Evolutionary conservation across 2,888 invertebrate genomes (phyloP).

Genomic region (Gymnoscelis rufifasciata): DNA sequence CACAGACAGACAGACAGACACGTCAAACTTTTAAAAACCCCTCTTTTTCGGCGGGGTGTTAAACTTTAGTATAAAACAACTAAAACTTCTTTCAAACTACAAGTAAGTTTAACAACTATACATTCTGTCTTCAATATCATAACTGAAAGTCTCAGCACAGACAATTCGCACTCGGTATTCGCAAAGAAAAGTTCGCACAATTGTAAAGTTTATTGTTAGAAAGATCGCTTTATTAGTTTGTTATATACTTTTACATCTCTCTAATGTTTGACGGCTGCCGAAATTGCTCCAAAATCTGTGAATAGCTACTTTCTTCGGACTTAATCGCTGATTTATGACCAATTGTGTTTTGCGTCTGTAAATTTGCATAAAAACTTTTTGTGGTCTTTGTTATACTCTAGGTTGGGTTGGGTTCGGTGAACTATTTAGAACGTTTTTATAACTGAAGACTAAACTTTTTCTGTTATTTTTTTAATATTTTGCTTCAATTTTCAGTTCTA

Average conservation of each 20-base stretch:
- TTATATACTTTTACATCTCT: not conserved
- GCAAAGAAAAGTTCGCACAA: constrained; percentile 10
- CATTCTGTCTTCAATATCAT: not conserved
- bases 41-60: too few relatives aligned
- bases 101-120: too few relatives aligned
- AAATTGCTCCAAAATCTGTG: constrained; percentile 10
- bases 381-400: not conserved
- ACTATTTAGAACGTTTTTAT: not conserved
- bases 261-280: constrained; percentile 7
- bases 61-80: too few relatives aligned
- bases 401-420: not conserved
- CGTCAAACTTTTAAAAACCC: too few relatives aligned
- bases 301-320: constrained; percentile 27
- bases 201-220: constrained; percentile 5
- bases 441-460: too few relatives aligned
- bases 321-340: constrained; percentile 28
- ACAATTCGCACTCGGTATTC: not conserved
- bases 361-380: constrained; percentile 15
- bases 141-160: not conserved
- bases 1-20: too few relatives aligned
- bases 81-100: too few relatives aligned
- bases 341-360: constrained; percentile 17
- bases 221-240: not conserved
- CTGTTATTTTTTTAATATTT: too few relatives aligned
- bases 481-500: too few relatives aligned